Base-by-base conservation (phyloP, 2,888 invertebrate genomes). In the Amphipyra berbera region DNA sequence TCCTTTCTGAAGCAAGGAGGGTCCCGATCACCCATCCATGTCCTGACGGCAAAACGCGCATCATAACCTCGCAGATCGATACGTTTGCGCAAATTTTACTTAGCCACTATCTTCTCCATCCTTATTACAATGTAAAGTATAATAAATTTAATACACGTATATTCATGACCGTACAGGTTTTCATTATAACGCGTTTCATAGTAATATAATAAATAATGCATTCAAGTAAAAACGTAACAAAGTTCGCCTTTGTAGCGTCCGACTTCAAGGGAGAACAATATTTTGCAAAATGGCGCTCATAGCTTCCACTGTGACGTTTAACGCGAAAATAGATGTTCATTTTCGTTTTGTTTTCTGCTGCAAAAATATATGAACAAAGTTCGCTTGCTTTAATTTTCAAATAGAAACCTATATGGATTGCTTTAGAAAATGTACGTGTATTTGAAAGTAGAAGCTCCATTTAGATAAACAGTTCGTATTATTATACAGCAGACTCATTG, bases 171-270 rank as follows among this genome's bases (percentile, higher is more conserved):
- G 38, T 15, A 13, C 37, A 41, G 15, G 55, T 54, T 73, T 66
- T 14, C 49, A 50, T 55, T 46, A 46, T 8, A 12, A 46, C 35
- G 35, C 30, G n/a, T 50, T 62, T 50, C 21, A 44, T 47, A n/a
- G n/a, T n/a, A n/a, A n/a, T n/a, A 63, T 50, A 54, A 56, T 62
- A 69, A 69, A 50, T 50, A 21, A 59, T 54, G 45, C 53, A 70
- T 70, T 75, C 42, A 70, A 70, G 37, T 57, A 58, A 50, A 68
- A 75, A 57, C 37, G 41, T 40, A 63, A 63, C 50, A 47, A 55
- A 63, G 65, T 71, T 70, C 12, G 12, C 13, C 54, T 75, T 71
- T 62, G 50, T 62, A 50, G 45, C 53, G 50, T 37, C 14, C 44
- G n/a, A 30, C 65, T 41, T 9, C 49, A 38, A 62, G 33, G 53